Base-by-base conservation (phyloP, 2,888 invertebrate genomes). In the Tyria jacobaeae region DNA sequence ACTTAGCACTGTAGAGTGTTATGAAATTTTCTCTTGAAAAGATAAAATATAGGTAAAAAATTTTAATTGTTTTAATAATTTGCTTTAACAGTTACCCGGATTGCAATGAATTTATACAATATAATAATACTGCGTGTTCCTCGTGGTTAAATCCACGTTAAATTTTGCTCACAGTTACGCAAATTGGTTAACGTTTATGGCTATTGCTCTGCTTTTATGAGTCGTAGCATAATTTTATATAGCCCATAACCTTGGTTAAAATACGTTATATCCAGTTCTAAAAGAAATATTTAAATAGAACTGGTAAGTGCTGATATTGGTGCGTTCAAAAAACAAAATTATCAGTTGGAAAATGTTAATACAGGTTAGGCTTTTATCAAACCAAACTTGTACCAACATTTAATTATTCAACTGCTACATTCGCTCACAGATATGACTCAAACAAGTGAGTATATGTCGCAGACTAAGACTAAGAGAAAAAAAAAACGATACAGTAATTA, bases 111-210 rank as follows among this genome's bases (percentile, higher is more conserved):
- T 44, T 44, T 44, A 21, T 44, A 21, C 21, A 44, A 44, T 39
- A 21, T 44, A 21, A 12, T 44, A 44, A 44, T 44, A 44, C 21
- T 44, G 21, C 21, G 21, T 44, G 44, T 21, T 44, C 44, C 12
- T 21, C 12, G 44, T 44, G 27, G 34, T 52, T 14, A 52, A 24
- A 14, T 25, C 51, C 9, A 24, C 24, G 39, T 39, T 25, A 39
- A 39, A n/a, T 15, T 41, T 53, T 53, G 39, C 35, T 37, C 21
- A 52, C 37, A 21, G 37, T 37, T 21, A 37, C 35, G 37, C 35
- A 37, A 52, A 37, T 52, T 37, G 37, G 52, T 15, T 52, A 52
- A 21, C 25, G 21, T 52, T 52, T 52, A 37, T 44, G 44, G 37
- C 17, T 9, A 37, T 37, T 21, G 35, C n/a, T 52, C 9, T 52